Percentiles rank a stretch among this genome's conserved stretches.
These are phyloP conservation scores for Poeciliopsis presidionis DNA, from an alignment of 2,797 vertebrate species.

Conservation along the genomic window DNA sequence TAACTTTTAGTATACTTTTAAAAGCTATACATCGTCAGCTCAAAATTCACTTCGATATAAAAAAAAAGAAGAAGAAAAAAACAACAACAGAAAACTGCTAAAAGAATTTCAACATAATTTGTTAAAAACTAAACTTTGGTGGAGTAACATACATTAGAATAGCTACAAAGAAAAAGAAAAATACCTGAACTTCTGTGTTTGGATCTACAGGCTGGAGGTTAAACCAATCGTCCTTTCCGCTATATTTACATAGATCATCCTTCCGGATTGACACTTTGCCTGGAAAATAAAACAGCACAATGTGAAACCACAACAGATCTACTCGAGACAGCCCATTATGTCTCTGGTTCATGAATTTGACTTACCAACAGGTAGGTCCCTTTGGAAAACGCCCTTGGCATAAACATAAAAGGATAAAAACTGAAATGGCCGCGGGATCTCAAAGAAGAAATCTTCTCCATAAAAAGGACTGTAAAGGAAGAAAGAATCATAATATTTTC, in stretches of 20 bases:
- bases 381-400: slow-evolving; percentile 94
- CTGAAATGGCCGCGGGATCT: slow-evolving; percentile 97
- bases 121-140: background rate
- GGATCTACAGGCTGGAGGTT: slow-evolving; percentile 93
- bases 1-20: background rate
- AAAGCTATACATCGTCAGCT: background rate
- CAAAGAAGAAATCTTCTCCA: slow-evolving; percentile 98
- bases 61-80: background rate
- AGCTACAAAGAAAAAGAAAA: background rate
- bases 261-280: slow-evolving; percentile 97
- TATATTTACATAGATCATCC: slow-evolving; percentile 92
- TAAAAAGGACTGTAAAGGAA: slow-evolving; percentile 90
- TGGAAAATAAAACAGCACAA: slow-evolving; percentile 57
- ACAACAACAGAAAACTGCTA: background rate
- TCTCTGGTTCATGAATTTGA: slow-evolving; percentile 31
- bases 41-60: background rate
- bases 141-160: background rate
- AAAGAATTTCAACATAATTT: background rate
- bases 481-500: background rate
- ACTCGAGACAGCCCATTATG: slow-evolving; percentile 6
- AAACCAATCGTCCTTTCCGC: slow-evolving; percentile 94
- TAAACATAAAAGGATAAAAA: slow-evolving; percentile 98
- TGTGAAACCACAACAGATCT: slow-evolving; percentile 18
- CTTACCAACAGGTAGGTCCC: slow-evolving; percentile 94
- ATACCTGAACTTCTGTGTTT: slow-evolving; percentile 97